Evolutionary conservation across 2,888 invertebrate species (phyloP), one percentile per base, ranked within the genome.

Genomic region (Calephelis perditalis): DNA sequence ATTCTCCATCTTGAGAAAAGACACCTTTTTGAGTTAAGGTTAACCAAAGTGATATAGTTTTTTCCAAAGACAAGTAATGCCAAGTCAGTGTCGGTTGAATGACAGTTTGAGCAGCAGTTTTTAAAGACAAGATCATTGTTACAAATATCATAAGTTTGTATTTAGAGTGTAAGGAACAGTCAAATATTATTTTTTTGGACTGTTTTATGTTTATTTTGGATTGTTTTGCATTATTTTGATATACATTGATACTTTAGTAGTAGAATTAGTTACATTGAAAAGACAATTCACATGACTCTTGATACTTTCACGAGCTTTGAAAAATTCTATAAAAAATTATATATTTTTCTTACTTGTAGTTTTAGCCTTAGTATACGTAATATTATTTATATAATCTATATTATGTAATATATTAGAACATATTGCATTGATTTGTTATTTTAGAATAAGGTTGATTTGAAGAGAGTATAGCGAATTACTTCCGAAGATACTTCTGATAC

Each of bases 341-440:
- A 86, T 89, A 88, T 89, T 89, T 89, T 89, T 88, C 84, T 84
- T 89, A 89, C 86, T 82, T 79, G 74, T 86, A 87, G 81, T 71
- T 73, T 83, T 82, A 83, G 70, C 64, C 72, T 58, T 81, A 81
- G 81, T 67, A 71, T 73, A 75, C 72, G 71, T 70, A 73, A 63
- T 60, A 58, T 60, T 60, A 60, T 58, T 56, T 59, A 62, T 65
- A 59, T 59, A 59, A 52, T 64, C 59, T 67, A 61, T 60, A 54
- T 59, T 60, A 60, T 61, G 60, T 63, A 58, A 60, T 57, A 56
- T 56, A 59, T 58, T 61, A 60, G 59, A 56, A 56, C 44, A 44
- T 40, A 40, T 40, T 70, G 66, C 72, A 68, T 73, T 69, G 68
- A 74, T 77, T 75, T 73, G 73, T 71, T 74, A 76, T 69, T 74